These are phyloP conservation scores for Channa striata DNA, from an alignment of 2,797 vertebrate genomes.

Conservation along the genomic window DNA sequence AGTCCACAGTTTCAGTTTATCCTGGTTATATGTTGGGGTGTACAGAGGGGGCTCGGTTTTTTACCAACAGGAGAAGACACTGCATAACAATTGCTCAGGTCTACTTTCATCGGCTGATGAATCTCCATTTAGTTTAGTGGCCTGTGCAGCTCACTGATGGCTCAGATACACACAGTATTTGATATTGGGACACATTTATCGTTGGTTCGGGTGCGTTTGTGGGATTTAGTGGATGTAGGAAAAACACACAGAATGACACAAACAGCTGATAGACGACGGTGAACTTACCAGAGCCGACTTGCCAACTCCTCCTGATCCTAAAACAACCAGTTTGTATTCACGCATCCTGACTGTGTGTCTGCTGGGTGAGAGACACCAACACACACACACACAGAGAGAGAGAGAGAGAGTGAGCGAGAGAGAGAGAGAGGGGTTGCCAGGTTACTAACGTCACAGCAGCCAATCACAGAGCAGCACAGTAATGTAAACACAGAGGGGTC, in stretches of 20 bases:
- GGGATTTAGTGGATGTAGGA: too few relatives aligned
- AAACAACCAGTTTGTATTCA: slow-evolving; percentile 96
- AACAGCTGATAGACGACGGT: background rate
- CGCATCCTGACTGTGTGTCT: slow-evolving; percentile 89
- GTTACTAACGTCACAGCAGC: slow-evolving; percentile 22
- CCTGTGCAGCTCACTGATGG: too few relatives aligned
- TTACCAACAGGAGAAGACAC: too few relatives aligned
- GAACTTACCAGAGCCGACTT: slow-evolving; percentile 94
- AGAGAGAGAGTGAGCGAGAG: slow-evolving; percentile 4
- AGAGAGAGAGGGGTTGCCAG: background rate
- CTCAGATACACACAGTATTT: too few relatives aligned
- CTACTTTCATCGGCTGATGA: too few relatives aligned
- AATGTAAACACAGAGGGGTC: slow-evolving; percentile 50
- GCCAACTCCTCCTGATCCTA: slow-evolving; percentile 94
- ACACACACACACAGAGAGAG: slow-evolving; percentile 13
- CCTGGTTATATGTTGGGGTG: too few relatives aligned
- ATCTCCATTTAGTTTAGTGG: too few relatives aligned
- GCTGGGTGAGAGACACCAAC: slow-evolving; percentile 28
- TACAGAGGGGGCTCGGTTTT: too few relatives aligned
- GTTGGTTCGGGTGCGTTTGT: too few relatives aligned
- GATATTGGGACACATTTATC: too few relatives aligned
- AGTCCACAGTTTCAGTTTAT: too few relatives aligned
- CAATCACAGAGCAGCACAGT: slow-evolving; percentile 47
- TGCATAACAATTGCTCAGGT: too few relatives aligned
- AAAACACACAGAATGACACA: background rate